phyloP scores from a whole-genome alignment of 2,113 vertebrate genomes.

The Syngnathus floridae region DNA sequence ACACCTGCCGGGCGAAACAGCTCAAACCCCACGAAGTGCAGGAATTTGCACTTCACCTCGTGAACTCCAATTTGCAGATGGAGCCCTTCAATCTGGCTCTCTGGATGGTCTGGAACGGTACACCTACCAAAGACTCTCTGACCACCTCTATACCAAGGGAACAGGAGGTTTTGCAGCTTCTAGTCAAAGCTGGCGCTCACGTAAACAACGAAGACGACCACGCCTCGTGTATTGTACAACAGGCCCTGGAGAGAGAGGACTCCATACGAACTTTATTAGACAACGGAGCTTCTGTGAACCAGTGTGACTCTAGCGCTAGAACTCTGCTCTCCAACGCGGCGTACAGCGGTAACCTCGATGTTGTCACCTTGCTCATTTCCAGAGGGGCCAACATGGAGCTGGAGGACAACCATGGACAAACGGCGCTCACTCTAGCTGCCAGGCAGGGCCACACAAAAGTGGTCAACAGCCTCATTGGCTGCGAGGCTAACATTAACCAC shows the following conservation, averaged over 20 bases:
- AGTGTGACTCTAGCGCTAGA: slow-evolving; percentile 85
- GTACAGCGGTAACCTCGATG: slow-evolving; percentile 91
- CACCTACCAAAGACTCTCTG: slow-evolving; percentile 90
- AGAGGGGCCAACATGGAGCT: slow-evolving; percentile 88
- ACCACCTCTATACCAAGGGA: slow-evolving; percentile 87
- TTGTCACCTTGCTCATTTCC: slow-evolving; percentile 87
- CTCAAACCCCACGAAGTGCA: slow-evolving; percentile 87
- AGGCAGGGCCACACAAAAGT: slow-evolving; percentile 97
- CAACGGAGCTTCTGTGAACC: slow-evolving; percentile 89
- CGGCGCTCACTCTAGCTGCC: slow-evolving; percentile 89
- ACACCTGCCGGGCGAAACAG: slow-evolving; percentile 90
- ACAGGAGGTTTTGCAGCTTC: slow-evolving; percentile 89
- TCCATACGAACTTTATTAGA: slow-evolving; percentile 90
- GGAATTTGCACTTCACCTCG: slow-evolving; percentile 91
- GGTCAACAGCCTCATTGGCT: slow-evolving; percentile 91
- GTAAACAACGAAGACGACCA: slow-evolving; percentile 89
- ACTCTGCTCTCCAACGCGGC: slow-evolving; percentile 88
- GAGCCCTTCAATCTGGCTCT: slow-evolving; percentile 88
- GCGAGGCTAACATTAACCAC: slow-evolving; percentile 91
- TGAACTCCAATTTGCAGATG: slow-evolving; percentile 88
- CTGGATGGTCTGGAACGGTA: slow-evolving; percentile 99
- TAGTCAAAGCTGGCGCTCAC: slow-evolving; percentile 94
- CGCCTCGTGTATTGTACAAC: slow-evolving; percentile 85
- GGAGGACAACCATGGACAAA: slow-evolving; percentile 87
- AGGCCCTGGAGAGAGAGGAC: slow-evolving; percentile 92